Conservation (phyloP, 1,140 invertebrate genomes). For the Tribolium madens region DNA sequence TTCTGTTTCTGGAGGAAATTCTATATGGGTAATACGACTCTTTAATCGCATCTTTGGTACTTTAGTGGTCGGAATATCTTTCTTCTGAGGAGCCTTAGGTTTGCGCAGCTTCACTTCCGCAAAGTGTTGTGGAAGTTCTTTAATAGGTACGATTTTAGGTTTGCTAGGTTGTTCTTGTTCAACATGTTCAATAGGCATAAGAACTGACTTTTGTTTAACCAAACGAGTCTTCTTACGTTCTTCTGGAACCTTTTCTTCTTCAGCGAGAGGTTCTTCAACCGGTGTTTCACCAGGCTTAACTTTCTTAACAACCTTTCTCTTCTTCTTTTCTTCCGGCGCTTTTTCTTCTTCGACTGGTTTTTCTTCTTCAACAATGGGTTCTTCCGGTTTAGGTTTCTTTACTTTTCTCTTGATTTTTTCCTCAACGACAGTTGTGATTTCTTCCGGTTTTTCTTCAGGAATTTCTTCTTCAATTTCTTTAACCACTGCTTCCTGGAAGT, state of each 20-base stretch:
- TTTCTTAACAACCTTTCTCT: slow-evolving; percentile 42
- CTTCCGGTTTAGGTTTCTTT: slow-evolving; percentile 50
- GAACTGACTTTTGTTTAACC: slow-evolving; percentile 52
- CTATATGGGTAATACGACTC: slow-evolving; percentile 72
- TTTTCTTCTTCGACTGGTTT: slow-evolving; percentile 48
- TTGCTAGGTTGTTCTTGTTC: slow-evolving; percentile 70
- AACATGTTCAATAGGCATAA: slow-evolving; percentile 72
- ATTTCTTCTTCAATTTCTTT: slow-evolving; percentile 1
- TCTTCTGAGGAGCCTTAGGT: slow-evolving; percentile 57
- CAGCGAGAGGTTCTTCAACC: slow-evolving; percentile 47
- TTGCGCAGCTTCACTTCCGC: slow-evolving; percentile 63
- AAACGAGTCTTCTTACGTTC: slow-evolving; percentile 34
- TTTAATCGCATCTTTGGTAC: slow-evolving; percentile 76
- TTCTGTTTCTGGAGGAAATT: slow-evolving; percentile 70
- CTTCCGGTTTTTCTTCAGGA: slow-evolving; percentile 49
- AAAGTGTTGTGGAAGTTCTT: slow-evolving; percentile 73
- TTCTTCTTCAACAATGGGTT: slow-evolving; percentile 45
- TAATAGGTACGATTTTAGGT: slow-evolving; percentile 75
- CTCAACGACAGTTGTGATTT: slow-evolving; percentile 41
- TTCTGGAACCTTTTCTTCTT: slow-evolving; percentile 37
- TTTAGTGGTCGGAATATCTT: slow-evolving; percentile 64
- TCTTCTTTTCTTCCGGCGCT: slow-evolving; percentile 36
- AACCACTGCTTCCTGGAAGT: slow-evolving; percentile 55
- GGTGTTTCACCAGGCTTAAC: slow-evolving; percentile 44
- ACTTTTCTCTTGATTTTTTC: slow-evolving; percentile 47